A percentile compares a stretch with the other conserved stretches of the same genome.
Evolutionary conservation across 2,797 vertebrate species (phyloP).

Genomic region (Thripadectes ignobilis): DNA sequence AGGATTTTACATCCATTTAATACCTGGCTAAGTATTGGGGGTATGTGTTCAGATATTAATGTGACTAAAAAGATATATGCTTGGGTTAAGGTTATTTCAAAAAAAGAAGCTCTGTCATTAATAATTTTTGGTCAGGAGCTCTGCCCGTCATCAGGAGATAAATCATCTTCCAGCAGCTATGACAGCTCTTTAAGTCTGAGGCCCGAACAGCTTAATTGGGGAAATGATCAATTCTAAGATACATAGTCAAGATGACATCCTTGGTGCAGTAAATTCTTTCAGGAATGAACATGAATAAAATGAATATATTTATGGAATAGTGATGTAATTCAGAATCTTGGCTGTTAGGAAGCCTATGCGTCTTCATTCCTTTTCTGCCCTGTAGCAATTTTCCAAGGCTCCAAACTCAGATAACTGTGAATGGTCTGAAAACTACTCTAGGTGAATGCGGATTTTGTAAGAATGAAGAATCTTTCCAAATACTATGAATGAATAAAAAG

Average conservation of each 20-base stretch:
- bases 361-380: constrained; percentile 45
- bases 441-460: background rate
- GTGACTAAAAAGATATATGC: constrained; percentile 63
- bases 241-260: constrained; percentile 55
- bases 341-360: constrained; percentile 40
- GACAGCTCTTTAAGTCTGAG: constrained; percentile 69
- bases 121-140: constrained; percentile 73
- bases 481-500: constrained; percentile 8
- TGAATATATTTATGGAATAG: constrained; percentile 71
- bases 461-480: constrained; percentile 17
- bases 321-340: constrained; percentile 70
- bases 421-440: constrained; percentile 19
- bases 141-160: constrained; percentile 69
- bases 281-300: constrained; percentile 72
- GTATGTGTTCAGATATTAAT: constrained; percentile 62
- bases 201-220: constrained; percentile 59
- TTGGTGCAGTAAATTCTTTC: constrained; percentile 47
- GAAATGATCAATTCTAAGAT: constrained; percentile 66
- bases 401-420: constrained; percentile 8
- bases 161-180: constrained; percentile 65
- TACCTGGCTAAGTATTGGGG: constrained; percentile 31
- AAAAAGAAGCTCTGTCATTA: constrained; percentile 66
- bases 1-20: constrained; percentile 60
- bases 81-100: constrained; percentile 67
- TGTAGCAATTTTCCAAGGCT: constrained; percentile 30